phyloP scores from a whole-genome alignment of 2,888 invertebrate genomes.

The Cheilosia scutellata region DNA sequence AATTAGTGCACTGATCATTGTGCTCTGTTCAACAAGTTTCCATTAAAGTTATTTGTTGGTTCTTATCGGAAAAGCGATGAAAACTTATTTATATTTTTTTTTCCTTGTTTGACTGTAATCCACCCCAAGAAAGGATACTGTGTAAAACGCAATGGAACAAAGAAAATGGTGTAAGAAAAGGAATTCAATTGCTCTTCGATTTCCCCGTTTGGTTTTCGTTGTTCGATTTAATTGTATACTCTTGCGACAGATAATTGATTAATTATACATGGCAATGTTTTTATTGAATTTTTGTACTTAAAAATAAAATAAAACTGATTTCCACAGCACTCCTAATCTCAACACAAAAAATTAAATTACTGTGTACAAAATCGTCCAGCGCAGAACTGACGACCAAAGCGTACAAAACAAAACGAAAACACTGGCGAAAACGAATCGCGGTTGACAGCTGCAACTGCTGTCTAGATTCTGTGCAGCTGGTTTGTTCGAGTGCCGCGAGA shows the following conservation, averaged over 20 bases:
- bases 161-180: constrained; percentile 55
- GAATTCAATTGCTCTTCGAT: constrained; percentile 15
- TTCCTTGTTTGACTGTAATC: constrained; percentile 11
- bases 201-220: constrained; percentile 43
- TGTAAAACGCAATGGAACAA: constrained; percentile 60
- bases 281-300: constrained; percentile 26
- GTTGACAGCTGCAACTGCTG: constrained; percentile 44
- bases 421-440: constrained; percentile 12
- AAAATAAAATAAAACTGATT: constrained; percentile 24
- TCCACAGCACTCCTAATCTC: constrained; percentile 36
- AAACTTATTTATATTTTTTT: constrained; percentile 16
- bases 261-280: constrained; percentile 37
- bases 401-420: constrained; percentile 53
- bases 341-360: constrained; percentile 29
- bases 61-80: constrained; percentile 15
- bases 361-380: constrained; percentile 61
- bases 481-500: neutral
- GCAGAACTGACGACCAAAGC: constrained; percentile 62
- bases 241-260: constrained; percentile 8
- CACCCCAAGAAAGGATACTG: constrained; percentile 43
- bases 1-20: constrained; percentile 83
- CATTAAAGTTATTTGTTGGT: constrained; percentile 54
- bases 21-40: constrained; percentile 67
- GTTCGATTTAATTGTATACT: constrained; percentile 25
- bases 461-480: neutral